phyloP scores from a whole-genome alignment of 1,140 invertebrate genomes.

The Melanaphis sacchari region DNA sequence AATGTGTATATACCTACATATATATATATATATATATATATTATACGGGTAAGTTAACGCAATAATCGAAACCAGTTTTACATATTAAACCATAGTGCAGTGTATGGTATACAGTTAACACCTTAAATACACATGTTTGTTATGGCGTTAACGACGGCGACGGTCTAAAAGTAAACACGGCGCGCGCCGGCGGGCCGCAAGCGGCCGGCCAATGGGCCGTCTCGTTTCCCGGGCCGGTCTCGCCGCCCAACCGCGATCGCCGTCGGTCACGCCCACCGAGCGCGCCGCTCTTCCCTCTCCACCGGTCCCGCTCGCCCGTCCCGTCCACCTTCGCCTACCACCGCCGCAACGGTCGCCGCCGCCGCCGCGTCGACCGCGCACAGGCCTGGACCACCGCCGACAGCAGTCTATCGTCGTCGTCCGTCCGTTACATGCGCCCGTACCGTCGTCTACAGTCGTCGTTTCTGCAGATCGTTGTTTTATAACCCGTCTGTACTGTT shows the following conservation, averaged over 20 bases:
- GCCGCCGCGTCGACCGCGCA: neutral
- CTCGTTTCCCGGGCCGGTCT: neutral
- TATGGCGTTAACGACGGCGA: conserved; percentile 55
- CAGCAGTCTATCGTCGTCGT: conserved; percentile 41
- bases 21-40: no score
- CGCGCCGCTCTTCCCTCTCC: neutral
- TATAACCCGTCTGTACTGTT: neutral
- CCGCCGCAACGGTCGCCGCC: neutral
- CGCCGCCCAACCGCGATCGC: conserved; percentile 26
- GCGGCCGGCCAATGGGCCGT: conserved; percentile 26
- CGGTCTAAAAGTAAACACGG: conserved; percentile 46
- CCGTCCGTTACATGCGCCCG: neutral
- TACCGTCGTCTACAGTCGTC: no score
- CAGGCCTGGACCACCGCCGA: neutral
- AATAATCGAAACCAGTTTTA: conserved; percentile 42
- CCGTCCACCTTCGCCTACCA: neutral
- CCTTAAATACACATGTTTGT: conserved; percentile 56
- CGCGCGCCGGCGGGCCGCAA: neutral
- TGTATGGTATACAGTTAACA: conserved; percentile 45
- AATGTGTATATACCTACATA: no score
- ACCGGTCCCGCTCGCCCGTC: neutral
- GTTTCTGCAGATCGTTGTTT: neutral
- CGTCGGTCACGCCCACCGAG: conserved; percentile 42
- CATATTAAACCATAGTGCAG: conserved; percentile 4
- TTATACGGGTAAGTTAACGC: neutral